Evolutionary conservation across 2,888 invertebrate species (phyloP).

Genomic region (Chrysina gloriosa): DNA sequence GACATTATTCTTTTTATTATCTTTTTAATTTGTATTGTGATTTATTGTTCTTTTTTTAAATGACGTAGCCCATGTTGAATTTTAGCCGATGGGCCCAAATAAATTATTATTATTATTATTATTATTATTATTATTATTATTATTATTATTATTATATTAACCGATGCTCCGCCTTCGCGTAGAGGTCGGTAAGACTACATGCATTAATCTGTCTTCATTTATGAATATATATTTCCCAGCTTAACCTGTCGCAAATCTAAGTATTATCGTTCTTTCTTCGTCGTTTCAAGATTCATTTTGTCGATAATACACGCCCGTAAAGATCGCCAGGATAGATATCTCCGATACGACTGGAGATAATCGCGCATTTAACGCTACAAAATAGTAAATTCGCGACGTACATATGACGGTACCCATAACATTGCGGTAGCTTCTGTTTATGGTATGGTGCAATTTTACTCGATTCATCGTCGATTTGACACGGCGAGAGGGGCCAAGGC

Average conservation of each 20-base stretch:
- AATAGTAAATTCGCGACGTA: slow-evolving; percentile 4
- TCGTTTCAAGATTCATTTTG: not conserved
- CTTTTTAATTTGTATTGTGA: too few relatives aligned
- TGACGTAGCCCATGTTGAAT: too few relatives aligned
- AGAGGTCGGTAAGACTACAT: too few relatives aligned
- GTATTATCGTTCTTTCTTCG: not conserved
- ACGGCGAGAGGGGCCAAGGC: not conserved
- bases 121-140: too few relatives aligned
- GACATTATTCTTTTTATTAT: too few relatives aligned
- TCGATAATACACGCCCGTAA: slow-evolving; percentile 2
- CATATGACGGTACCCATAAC: not conserved
- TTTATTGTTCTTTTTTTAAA: too few relatives aligned
- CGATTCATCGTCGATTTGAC: slow-evolving; percentile 27
- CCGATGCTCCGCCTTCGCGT: too few relatives aligned
- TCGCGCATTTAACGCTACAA: slow-evolving; percentile 6
- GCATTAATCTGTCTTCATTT: too few relatives aligned
- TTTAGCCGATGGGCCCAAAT: too few relatives aligned
- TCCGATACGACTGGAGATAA: slow-evolving; percentile 14
- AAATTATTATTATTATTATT: too few relatives aligned
- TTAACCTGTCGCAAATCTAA: not conserved
- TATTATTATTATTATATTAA: too few relatives aligned
- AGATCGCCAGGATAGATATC: slow-evolving; percentile 2
- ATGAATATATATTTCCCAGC: too few relatives aligned
- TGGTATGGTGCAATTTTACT: slow-evolving; percentile 25
- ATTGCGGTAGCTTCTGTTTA: slow-evolving; percentile 7